Evolutionary conservation across 2,797 vertebrate genomes (phyloP), one percentile per base, ranked within the genome.

Genomic region (Gorsachius magnificus): DNA sequence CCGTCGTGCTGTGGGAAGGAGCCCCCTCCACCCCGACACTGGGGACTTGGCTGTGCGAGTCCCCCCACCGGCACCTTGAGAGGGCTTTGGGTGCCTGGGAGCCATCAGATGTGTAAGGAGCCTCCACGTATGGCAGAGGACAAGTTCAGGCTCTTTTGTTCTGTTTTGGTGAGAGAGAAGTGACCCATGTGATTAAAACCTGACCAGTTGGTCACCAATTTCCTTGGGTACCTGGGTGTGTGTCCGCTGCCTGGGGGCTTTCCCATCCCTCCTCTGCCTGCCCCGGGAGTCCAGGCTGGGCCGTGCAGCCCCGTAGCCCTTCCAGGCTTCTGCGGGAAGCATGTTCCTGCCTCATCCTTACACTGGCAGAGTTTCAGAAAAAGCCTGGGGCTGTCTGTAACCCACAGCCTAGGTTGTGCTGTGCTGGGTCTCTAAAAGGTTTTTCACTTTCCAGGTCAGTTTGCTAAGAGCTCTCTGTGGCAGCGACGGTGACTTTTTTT

Each of bases 11-110:
- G 41, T 9, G 1, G 81, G 77, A 89, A 71, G 41, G 48, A 76
- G 16, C 81, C 16, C 19, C 18, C 41, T 53, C 68, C 3, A 1
- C 41, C 41, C 66, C 5, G 15, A 26, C 9, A 12, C 25, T 0
- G 2, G 70, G 24, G 18, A 43, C 1, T 0, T 26, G 72, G n/a
- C 19, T 2, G 1, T 7, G 13, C 0, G 4, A 22, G 33, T 25
- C 2, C 6, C 38, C 54, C 45, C 22, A 11, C 53, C 7, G 3
- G 74, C 74, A 33, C 51, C 89, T 80, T 19, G 4, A 11, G 14
- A 13, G 87, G 51, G 60, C 46, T 35, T 24, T 64, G 82, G 89
- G 35, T 64, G 50, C 82, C 66, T 12, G 5, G 29, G 35, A 38
- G 75, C 56, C 15, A 2, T 63, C 6, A 33, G 64, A 41, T 48